Base-by-base conservation (phyloP, 2,797 vertebrate species). In the Sciaenops ocellatus region DNA sequence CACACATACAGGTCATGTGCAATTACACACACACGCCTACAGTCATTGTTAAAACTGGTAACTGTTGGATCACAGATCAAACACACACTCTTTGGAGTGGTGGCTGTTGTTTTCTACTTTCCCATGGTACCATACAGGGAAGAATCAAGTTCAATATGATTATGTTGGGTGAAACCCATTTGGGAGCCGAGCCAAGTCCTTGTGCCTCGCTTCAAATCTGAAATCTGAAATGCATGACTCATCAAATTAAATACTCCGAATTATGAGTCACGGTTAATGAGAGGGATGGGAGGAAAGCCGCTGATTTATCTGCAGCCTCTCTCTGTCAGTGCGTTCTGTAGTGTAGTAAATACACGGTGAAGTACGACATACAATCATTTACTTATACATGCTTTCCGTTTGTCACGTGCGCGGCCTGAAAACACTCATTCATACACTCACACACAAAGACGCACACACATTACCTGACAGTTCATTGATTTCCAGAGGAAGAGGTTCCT, bases 81-180 rank as follows among this genome's bases (percentile, higher is more conserved):
- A 90, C 82, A 46, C 66, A n/a, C 0, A 15, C 48, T 73, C 57
- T 65, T 59, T n/a, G 52, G 55, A 41, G 54, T 26, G 66, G 66
- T 66, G 34, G 22, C 56, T 71, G 69, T 79, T 78, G 75, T 83
- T 91, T 69, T 85, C 65, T 16, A 66, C 80, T 92, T 92, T 91
- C 91, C 87, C 89, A 93, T 88, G 89, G 83, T 83, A 38, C 75
- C 71, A 7, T 42, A 69, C 66, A 57, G 71, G 30, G 69, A 90
- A 79, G 76, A 80, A 74, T 92, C 87, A 81, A 80, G 63, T 85
- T 79, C 74, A 72, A 44, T 85, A 18, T 73, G 78, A 78, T 83
- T 90, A 86, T 65, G 34, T 75, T 48, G 77, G 80, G 18, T 78
- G 83, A 87, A 85, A 74, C 81, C 57, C 3, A 47, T 87, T 90